Base-by-base conservation (phyloP, 92 coral and sea anemone genomes). In the Parazoanthus swiftii region DNA sequence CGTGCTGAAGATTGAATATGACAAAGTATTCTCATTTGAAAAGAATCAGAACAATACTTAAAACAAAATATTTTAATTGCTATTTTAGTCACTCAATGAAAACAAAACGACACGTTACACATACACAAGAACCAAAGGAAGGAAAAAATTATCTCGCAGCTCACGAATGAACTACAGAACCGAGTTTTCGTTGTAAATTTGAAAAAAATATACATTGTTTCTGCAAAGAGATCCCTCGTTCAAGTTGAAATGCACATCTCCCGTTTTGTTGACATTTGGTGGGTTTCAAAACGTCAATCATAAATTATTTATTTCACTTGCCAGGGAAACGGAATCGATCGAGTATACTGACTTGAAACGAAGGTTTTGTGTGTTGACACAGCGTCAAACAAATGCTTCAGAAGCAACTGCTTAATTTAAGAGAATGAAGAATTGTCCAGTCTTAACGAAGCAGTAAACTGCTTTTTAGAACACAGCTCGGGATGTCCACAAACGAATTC, bases 281-380 rank as follows among this genome's bases (percentile, higher is more conserved):
- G 67, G 79, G 87, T 29, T 71, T 84, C 87, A 43, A 85, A 81
- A 81, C 90, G 96, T 89, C 93, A 95, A 89, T 93, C 92, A 95
- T 95, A 90, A 95, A 95, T 93, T 76, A 95, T 95, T 80, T 90
- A 95, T 87, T 51, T 77, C 46, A 46, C 90, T 92, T 90, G 59
- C 91, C 95, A 83, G 81, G 95, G 95, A 65, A 89, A 94, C 95
- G 92, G 85, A 80, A 23, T 91, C 79, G 88, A 85, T 86, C 85
- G 67, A 84, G 23, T 68, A n/a, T 26, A 16, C 56, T 38, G 59
- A 67, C 6, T 81, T 65, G 58, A 66, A 66, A 16, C 9, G 87
- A 84, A 80, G 79, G 46, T 44, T 84, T 71, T 42, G 77, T 82
- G 51, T 82, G 77, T 82, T 82, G 67, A 67, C 56, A 68, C 37